Evolutionary conservation across 1,140 invertebrate genomes (phyloP).

Genomic region (Pseudomyrmex cubaensis): DNA sequence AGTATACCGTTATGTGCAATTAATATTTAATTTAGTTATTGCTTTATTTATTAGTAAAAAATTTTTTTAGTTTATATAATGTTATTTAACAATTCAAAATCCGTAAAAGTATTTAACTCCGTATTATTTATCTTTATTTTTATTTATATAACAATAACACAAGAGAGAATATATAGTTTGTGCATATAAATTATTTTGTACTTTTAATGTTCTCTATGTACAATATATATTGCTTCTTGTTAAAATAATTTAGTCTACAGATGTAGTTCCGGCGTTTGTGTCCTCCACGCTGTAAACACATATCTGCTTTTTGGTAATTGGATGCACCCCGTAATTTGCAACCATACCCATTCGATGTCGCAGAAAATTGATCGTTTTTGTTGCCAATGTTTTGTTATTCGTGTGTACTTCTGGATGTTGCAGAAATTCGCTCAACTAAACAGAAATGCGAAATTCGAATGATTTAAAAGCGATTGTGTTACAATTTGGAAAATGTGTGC

Average conservation of each 20-base stretch:
- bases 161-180: no score
- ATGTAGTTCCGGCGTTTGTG: conserved; percentile 24
- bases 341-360: conserved; percentile 86
- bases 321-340: conserved; percentile 74
- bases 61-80: background rate
- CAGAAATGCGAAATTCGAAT: conserved; percentile 66
- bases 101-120: background rate
- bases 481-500: background rate
- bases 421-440: conserved; percentile 90
- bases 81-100: conserved; percentile 2
- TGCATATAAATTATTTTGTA: background rate
- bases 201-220: background rate
- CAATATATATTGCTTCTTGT: background rate
- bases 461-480: conserved; percentile 8
- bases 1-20: background rate
- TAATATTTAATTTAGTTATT: no score
- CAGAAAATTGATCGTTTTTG: conserved; percentile 88
- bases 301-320: conserved; percentile 79
- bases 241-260: conserved; percentile 22
- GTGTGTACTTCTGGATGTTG: conserved; percentile 90
- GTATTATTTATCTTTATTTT: conserved; percentile 28
- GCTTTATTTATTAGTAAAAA: conserved; percentile 31
- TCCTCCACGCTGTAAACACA: conserved; percentile 72
- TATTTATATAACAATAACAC: conserved; percentile 10
- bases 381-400: conserved; percentile 89